Base-by-base conservation (phyloP, 1,140 invertebrate genomes). In the Hycleus phaleratus region DNA sequence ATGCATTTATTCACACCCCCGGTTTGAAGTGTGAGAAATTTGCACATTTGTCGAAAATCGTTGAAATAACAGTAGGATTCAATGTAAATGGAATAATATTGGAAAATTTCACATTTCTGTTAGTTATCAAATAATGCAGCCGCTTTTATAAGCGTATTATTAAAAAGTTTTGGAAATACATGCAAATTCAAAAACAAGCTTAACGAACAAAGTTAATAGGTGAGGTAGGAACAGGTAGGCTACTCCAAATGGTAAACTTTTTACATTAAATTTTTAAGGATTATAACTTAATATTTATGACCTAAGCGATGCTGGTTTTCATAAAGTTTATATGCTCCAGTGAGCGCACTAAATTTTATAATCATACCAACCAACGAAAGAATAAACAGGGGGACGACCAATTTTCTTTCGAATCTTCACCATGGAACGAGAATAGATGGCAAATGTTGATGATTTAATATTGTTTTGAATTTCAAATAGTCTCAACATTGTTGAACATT, bases 271-370 rank as follows among this genome's bases (percentile, higher is more conserved):
- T 48, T 56, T 56, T 58, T 56, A 58, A 58, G 56, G 47, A 58
- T 58, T 58, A 58, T 58, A 58, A 58, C 56, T 58, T 58, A 50
- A 50, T 58, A 58, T 58, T 58, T 58, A 58, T 58, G 56, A 50
- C 25, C 42, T 26, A 45, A 11, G 18, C 43, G 51, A 46, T 53
- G 51, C 40, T 38, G 32, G 43, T 45, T 46, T 43, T 53, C 42
- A 53, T 45, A 53, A 53, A 53, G 11, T 45, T 45, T 53, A 53
- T 53, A 49, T 49, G 50, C 50, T 25, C 45, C 50, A 26, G 38
- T 52, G 50, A 43, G 39, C 18, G 50, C 18, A 42, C 38, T 43
- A 44, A 52, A 44, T 52, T 52, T 52, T 50, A 50, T 50, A 52
- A 52, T 43, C 26, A 49, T 49, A 26, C 39, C 25, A 49, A 8